These are phyloP conservation scores for Eleutherodactylus coqui DNA, from an alignment of 2,797 vertebrate species.

Conservation along the genomic window DNA sequence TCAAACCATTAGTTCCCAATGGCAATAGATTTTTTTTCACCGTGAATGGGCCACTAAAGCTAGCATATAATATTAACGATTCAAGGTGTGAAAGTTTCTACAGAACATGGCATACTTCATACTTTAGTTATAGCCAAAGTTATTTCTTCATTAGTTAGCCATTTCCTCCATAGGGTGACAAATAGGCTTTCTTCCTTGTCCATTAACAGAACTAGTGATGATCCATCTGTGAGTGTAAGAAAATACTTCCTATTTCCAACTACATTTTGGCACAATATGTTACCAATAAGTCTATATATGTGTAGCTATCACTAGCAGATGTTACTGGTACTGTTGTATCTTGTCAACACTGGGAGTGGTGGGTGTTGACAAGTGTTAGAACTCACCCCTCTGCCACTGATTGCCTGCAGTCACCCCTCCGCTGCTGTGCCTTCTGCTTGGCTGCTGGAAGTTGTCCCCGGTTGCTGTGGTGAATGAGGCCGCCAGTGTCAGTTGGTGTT, in stretches of 20 bases:
- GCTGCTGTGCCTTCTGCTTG: no score
- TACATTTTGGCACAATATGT: no score
- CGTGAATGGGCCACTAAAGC: background rate
- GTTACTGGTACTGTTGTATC: no score
- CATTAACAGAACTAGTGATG: background rate
- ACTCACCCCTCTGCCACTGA: no score
- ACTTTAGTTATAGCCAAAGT: background rate
- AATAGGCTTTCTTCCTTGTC: background rate
- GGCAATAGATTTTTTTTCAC: slow-evolving; percentile 6
- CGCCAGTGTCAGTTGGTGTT: no score
- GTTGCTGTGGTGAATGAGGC: no score
- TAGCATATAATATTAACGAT: background rate
- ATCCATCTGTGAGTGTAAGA: background rate
- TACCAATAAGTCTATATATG: background rate
- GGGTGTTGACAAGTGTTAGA: no score
- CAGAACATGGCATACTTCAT: background rate
- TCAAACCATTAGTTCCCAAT: background rate
- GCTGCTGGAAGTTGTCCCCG: no score
- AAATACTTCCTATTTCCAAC: background rate
- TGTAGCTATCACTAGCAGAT: background rate
- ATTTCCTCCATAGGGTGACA: background rate
- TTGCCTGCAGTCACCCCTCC: no score
- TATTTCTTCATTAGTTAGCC: background rate
- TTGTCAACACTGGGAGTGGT: no score
- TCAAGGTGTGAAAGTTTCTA: background rate